Percentiles rank a stretch among this genome's conserved stretches.
Conservation (phyloP, 2,113 vertebrate species). For the Sylvicapra grimmia region DNA sequence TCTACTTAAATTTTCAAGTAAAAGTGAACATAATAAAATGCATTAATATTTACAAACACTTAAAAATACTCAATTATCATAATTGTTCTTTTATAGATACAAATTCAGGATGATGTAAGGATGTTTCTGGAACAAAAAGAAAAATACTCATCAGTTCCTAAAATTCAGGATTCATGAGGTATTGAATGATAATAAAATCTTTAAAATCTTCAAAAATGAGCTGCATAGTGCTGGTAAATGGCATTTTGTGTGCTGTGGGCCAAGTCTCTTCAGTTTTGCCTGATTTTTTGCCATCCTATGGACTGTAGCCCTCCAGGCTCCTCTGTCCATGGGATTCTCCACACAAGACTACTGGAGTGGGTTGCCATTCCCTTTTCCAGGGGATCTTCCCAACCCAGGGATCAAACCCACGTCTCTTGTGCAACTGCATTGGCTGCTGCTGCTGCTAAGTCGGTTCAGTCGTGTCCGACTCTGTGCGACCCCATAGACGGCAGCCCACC, state of each 20-base stretch:
- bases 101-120: not conserved
- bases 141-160: not conserved
- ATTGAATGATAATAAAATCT: not conserved
- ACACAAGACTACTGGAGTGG: not conserved
- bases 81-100: not conserved
- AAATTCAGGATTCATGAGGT: not conserved
- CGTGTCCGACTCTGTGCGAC: rapidly evolving
- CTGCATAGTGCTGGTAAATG: not conserved
- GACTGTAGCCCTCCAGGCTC: rapidly evolving
- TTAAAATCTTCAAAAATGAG: not conserved
- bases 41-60: not conserved
- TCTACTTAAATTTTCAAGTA: not conserved
- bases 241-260: not conserved
- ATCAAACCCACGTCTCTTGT: not conserved
- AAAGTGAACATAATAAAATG: not conserved
- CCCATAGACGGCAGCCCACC: not conserved
- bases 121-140: not conserved
- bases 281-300: not conserved
- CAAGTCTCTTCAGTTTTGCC: not conserved
- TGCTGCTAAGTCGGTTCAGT: not conserved
- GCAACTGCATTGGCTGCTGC: not conserved
- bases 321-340: not conserved
- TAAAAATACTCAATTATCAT: not conserved
- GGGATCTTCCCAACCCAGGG: not conserved
- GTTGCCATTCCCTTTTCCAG: not conserved